Evolutionary conservation across 30 jellyfish, hydroid and myxozoan species (phyloP).

Genomic region (Cassiopea xamachana): DNA sequence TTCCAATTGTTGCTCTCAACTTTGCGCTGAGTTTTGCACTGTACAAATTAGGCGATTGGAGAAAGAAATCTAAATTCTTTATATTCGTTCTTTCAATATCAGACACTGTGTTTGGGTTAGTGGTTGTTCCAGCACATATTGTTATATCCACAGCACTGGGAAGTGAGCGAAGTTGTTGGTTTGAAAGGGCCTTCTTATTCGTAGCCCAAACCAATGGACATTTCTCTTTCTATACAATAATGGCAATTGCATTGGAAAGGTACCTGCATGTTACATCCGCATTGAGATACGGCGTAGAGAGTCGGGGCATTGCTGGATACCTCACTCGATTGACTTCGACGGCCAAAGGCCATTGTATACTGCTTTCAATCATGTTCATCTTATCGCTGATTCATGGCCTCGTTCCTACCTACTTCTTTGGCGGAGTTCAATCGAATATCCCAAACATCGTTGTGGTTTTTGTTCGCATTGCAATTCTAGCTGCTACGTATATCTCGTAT

Average conservation of each 20-base stretch:
- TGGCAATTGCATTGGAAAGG: constrained; percentile 49
- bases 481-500: constrained; percentile 12
- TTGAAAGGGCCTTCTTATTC: constrained; percentile 35
- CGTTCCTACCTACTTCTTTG: constrained; percentile 60
- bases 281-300: neutral
- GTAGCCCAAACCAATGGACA: constrained; percentile 60
- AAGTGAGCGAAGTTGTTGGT: constrained; percentile 57
- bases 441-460: constrained; percentile 36
- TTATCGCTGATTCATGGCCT: constrained; percentile 47
- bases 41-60: constrained; percentile 28
- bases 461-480: constrained; percentile 9
- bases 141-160: constrained; percentile 12
- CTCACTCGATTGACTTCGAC: neutral
- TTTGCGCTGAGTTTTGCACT: constrained; percentile 41
- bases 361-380: neutral
- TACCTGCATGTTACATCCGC: constrained; percentile 16
- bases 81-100: constrained; percentile 34
- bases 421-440: neutral
- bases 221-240: constrained; percentile 40
- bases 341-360: neutral
- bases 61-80: constrained; percentile 26
- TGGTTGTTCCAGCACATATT: constrained; percentile 30
- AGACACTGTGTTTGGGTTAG: constrained; percentile 44
- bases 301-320: neutral
- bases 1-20: constrained; percentile 28